Percentiles rank a stretch among this genome's conserved stretches.
phyloP scores from a whole-genome alignment of 2,888 invertebrate genomes.

The Pseudococcus jackbeardsleyi region DNA sequence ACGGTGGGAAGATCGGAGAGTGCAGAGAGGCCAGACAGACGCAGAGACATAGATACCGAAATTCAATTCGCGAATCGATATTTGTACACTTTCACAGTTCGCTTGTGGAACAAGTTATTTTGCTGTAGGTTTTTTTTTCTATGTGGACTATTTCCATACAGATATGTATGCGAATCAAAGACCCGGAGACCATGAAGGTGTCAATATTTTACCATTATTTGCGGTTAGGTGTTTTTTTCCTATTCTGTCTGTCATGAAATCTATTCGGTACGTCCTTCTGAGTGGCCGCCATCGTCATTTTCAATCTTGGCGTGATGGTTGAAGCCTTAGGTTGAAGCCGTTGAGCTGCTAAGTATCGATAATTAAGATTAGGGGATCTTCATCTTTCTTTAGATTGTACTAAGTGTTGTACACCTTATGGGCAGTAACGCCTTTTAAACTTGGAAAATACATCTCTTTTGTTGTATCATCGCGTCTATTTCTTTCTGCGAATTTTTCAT shows the following conservation, averaged over 20 bases:
- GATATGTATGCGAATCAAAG: background rate
- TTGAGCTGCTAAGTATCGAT: background rate
- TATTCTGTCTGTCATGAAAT: background rate
- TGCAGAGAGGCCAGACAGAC: slow-evolving; percentile 1
- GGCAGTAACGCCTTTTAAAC: background rate
- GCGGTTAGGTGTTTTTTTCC: background rate
- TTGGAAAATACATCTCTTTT: background rate
- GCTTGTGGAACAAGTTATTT: background rate
- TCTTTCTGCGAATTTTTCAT: background rate
- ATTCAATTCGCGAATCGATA: slow-evolving; percentile 13
- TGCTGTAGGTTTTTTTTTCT: background rate
- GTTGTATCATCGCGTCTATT: background rate
- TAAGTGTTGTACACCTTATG: background rate
- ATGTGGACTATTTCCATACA: background rate
- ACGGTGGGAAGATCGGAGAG: background rate
- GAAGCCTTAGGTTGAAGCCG: too few species aligned
- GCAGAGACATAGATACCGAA: background rate
- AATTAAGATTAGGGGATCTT: background rate
- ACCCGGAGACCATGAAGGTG: background rate
- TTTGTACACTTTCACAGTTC: background rate
- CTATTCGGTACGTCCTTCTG: background rate
- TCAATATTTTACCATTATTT: slow-evolving; percentile 1
- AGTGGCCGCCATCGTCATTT: background rate
- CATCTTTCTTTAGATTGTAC: background rate
- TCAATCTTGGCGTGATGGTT: background rate